These are phyloP conservation scores for Thumatha senex DNA, from an alignment of 2,888 invertebrate species.

Conservation along the genomic window DNA sequence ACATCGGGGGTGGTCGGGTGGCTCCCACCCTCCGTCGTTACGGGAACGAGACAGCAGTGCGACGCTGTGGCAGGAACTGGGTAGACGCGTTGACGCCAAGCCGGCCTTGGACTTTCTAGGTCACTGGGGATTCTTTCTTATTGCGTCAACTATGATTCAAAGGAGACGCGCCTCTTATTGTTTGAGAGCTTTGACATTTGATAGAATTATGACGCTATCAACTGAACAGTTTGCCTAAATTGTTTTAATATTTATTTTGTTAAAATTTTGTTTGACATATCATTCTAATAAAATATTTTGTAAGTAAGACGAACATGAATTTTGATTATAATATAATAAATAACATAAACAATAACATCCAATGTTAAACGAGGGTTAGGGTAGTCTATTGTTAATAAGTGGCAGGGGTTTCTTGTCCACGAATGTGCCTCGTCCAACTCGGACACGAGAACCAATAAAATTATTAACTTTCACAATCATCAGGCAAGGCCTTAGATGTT, in stretches of 20 bases:
- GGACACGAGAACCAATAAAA: no score
- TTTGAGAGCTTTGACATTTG: not conserved
- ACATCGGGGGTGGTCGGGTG: slow-evolving; percentile 11
- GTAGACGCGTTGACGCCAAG: slow-evolving; percentile 47
- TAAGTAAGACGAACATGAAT: no score
- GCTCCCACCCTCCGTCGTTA: slow-evolving; percentile 28
- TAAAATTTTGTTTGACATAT: no score
- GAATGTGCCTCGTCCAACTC: no score
- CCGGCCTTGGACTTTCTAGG: slow-evolving; percentile 28
- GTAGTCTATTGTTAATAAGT: no score
- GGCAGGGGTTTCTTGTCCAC: no score
- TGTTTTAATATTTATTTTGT: no score
- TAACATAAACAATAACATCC: no score
- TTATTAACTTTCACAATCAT: no score
- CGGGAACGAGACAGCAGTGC: slow-evolving; percentile 65
- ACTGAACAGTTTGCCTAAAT: not conserved
- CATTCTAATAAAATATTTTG: no score
- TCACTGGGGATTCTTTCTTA: slow-evolving; percentile 23
- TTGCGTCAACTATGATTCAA: slow-evolving; percentile 12
- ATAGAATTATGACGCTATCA: not conserved
- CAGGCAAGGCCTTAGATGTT: not conserved
- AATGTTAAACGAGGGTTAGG: no score
- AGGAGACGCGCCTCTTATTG: slow-evolving; percentile 3
- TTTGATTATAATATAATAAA: no score
- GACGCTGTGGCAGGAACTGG: slow-evolving; percentile 41